phyloP scores from a whole-genome alignment of 2,888 invertebrate species.

The Thelaira solivaga region DNA sequence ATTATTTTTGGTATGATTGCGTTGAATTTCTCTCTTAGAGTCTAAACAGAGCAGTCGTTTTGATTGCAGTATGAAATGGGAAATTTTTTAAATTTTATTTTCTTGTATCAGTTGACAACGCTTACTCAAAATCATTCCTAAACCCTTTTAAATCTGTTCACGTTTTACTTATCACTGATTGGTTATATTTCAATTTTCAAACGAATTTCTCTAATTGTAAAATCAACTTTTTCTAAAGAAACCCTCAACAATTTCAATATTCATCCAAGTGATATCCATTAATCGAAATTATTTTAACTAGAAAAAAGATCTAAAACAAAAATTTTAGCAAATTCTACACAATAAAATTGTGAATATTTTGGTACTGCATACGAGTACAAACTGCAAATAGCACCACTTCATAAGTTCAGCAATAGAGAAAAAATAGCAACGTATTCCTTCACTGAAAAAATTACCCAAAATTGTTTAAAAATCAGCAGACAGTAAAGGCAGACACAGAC shows the following conservation, averaged over 20 bases:
- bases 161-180: no score
- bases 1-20: constrained; percentile 5
- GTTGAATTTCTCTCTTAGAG: no score
- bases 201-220: no score
- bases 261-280: constrained; percentile 11
- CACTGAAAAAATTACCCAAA: neutral
- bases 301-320: neutral
- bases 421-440: neutral
- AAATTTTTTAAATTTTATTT: no score
- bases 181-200: no score
- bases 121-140: no score
- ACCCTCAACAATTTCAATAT: neutral
- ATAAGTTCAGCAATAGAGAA: constrained; percentile 18
- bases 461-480: constrained; percentile 40
- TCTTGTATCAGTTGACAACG: no score
- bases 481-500: constrained; percentile 41
- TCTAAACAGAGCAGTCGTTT: no score
- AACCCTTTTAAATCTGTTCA: no score
- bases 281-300: neutral
- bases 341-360: constrained; percentile 39
- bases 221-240: no score
- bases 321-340: constrained; percentile 1
- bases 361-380: constrained; percentile 8
- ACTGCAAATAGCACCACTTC: constrained; percentile 31
- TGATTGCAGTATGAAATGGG: no score